Evolutionary conservation across 1,140 invertebrate genomes (phyloP).

Genomic region (Battus philenor): DNA sequence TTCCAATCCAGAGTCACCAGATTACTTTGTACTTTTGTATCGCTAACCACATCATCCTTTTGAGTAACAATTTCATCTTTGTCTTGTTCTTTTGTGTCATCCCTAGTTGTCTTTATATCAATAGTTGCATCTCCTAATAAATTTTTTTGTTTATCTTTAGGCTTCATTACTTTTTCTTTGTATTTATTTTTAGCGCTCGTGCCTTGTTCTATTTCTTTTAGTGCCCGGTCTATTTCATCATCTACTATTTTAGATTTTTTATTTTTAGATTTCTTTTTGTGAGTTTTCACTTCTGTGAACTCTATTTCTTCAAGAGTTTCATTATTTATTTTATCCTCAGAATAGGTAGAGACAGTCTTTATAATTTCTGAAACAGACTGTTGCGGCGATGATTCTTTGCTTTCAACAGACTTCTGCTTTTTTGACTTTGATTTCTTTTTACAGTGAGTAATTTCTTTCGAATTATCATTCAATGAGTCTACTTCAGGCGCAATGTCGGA

Average conservation of each 20-base stretch:
- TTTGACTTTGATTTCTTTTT: constrained; percentile 21
- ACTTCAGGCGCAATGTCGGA: background rate
- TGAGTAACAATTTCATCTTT: too few relatives aligned
- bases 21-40: constrained; percentile 13
- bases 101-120: background rate
- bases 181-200: constrained; percentile 32
- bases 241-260: constrained; percentile 55
- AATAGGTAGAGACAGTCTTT: too few relatives aligned
- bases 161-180: constrained; percentile 27
- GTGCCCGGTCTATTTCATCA: constrained; percentile 79
- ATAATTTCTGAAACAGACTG: background rate
- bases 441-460: background rate
- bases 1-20: constrained; percentile 59
- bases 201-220: constrained; percentile 32
- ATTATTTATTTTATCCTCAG: constrained; percentile 8
- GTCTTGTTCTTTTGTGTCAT: background rate
- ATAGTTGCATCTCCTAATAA: background rate
- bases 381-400: constrained; percentile 3
- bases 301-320: constrained; percentile 48
- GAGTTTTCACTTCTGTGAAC: constrained; percentile 36
- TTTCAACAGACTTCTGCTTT: constrained; percentile 8
- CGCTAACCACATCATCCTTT: background rate
- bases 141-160: constrained; percentile 19
- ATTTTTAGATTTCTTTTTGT: constrained; percentile 68
- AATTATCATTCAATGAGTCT: too few relatives aligned